Percentiles rank a stretch among this genome's conserved stretches.
phyloP scores from a whole-genome alignment of 2,888 invertebrate species.

The Athalia circularis region DNA sequence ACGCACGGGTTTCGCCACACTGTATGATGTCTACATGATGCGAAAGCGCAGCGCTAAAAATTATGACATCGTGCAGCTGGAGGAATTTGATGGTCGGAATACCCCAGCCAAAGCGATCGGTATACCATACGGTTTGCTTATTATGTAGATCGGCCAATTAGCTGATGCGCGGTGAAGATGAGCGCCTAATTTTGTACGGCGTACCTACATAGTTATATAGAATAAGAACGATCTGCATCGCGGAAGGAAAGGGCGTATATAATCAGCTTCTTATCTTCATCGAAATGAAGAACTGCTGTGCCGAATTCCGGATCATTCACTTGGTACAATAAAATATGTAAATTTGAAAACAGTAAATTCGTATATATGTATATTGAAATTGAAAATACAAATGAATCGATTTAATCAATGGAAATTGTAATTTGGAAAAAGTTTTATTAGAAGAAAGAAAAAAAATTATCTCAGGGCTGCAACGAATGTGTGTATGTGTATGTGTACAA shows the following conservation, averaged over 20 bases:
- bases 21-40: not conserved
- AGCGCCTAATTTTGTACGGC: slow-evolving; percentile 14
- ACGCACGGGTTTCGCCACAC: no score
- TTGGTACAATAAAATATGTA: not conserved
- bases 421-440: no score
- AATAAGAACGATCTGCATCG: not conserved
- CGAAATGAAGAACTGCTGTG: not conserved
- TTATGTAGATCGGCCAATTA: slow-evolving; percentile 42
- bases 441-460: no score
- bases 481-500: no score
- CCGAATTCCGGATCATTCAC: not conserved
- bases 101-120: no score
- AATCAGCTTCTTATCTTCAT: slow-evolving; percentile 20
- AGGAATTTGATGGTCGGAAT: not conserved
- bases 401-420: no score
- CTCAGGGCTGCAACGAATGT: no score
- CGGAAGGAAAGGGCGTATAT: slow-evolving; percentile 10
- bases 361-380: no score
- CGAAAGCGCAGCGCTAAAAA: not conserved
- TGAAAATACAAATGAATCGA: no score
- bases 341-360: not conserved
- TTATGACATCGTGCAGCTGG: slow-evolving; percentile 9
- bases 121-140: not conserved
- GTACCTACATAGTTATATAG: no score
- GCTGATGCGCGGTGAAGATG: slow-evolving; percentile 6